Base-by-base conservation (phyloP, 2,113 vertebrate genomes). In the Sinocyclocheilus maitianheensis region DNA sequence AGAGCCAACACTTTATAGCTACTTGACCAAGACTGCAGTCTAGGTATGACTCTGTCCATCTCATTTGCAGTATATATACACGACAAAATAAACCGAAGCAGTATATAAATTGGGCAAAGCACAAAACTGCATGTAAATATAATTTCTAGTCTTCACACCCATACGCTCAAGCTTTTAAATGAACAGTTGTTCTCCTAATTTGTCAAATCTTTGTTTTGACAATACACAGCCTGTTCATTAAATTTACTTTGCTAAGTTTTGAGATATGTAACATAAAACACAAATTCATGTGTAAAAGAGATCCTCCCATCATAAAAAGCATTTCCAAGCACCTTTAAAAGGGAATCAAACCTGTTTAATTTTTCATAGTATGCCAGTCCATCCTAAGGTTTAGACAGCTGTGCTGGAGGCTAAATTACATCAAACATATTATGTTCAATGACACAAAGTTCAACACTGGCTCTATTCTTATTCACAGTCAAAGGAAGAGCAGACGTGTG, bases 351-450 rank as follows among this genome's bases (percentile, higher is more conserved):
- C 86, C 77, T 82, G 51, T 40, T 85, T 53, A 0, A 43, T 43
- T 72, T 83, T 63, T 14, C 5, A 77, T 53, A 4, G 63, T 79
- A 62, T 62, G 83, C n/a, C 91, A 90, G 88, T 24, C 34, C 30
- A n/a, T n/a, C 30, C 55, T 58, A 22, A 34, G 60, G 88, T 93
- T 93, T 93, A 81, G 89, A 94, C 91, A 92, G 92, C 93, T 48
- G 46, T 87, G 84, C 89, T 90, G 86, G 89, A 88, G 87, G 77
- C 5, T 30, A 77, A 90, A 91, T 92, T 89, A 90, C 34, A 90
- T 75, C 80, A 85, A 83, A 20, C 71, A 81, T 48, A 90, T 91
- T 86, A 88, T 85, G 88, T 82, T 81, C 46, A 58, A 7, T 58
- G 26, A 43, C 48, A 77, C 62, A 60, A 37, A 20, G n/a, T 30